Conservation (phyloP, 1,140 invertebrate genomes). For the Rhagoletis zephyria region DNA sequence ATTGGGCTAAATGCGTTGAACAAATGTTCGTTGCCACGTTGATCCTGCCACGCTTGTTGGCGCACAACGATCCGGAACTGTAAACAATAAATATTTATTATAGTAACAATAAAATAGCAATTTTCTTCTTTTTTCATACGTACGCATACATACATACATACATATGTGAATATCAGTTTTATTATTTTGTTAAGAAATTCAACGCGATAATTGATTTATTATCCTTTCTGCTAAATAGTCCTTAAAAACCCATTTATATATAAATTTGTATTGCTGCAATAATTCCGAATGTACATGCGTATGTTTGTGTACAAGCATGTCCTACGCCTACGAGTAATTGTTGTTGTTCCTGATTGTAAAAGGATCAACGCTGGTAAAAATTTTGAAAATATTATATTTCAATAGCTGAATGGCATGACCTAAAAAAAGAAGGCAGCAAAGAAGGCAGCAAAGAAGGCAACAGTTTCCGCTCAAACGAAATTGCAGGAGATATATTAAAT, state of each 20-base stretch:
- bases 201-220: conserved; percentile 39
- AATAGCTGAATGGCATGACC: neutral
- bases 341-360: neutral
- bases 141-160: neutral
- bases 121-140: neutral
- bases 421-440: neutral
- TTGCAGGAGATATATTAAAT: neutral
- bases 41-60: neutral
- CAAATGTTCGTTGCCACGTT: neutral
- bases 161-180: neutral
- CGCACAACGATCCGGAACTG: conserved; percentile 52
- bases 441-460: neutral
- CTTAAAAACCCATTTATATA: neutral
- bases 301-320: neutral
- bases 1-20: neutral
- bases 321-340: neutral
- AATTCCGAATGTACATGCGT: neutral
- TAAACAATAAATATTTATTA: conserved; percentile 54
- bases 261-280: neutral
- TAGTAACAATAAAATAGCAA: conserved; percentile 15
- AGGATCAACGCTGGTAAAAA: neutral
- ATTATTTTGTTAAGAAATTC: conserved; percentile 20
- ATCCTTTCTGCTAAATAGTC: conserved; percentile 8
- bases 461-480: neutral
- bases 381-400: neutral